Evolutionary conservation across 2,113 vertebrate species (phyloP).

Genomic region (Uria aalge): DNA sequence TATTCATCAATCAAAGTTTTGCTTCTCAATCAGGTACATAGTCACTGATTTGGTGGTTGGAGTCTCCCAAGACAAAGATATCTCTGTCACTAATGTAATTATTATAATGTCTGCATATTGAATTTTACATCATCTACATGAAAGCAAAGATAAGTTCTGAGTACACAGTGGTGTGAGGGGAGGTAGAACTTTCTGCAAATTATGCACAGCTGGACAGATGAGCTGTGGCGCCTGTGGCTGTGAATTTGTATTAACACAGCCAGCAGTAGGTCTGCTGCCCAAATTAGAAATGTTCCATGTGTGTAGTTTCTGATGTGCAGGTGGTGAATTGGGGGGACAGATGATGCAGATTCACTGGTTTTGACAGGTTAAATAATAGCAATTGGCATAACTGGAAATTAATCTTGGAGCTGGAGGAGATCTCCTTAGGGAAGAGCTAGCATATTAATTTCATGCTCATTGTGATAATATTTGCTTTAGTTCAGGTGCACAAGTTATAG

Average conservation of each 20-base stretch:
- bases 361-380: conserved; percentile 21
- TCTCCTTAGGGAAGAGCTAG: background rate
- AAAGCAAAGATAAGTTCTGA: conserved; percentile 15
- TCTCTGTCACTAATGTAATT: background rate
- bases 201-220: conserved; percentile 49
- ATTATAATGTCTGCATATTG: background rate
- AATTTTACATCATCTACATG: background rate
- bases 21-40: background rate
- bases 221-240: background rate
- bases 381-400: conserved; percentile 2
- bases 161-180: background rate
- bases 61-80: background rate
- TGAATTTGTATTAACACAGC: conserved; percentile 53
- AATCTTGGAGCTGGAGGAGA: background rate
- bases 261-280: conserved; percentile 31
- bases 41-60: background rate
- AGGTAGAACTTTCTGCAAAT: conserved; percentile 50
- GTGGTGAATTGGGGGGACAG: background rate
- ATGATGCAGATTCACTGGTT: background rate
- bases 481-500: background rate
- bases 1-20: background rate
- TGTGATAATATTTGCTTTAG: background rate
- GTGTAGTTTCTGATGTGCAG: background rate
- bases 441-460: background rate
- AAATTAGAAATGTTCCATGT: background rate